A percentile compares a stretch with the other conserved stretches of the same genome.
These are phyloP conservation scores for Pithys albifrons DNA, from an alignment of 2,113 vertebrate species.

Conservation along the genomic window DNA sequence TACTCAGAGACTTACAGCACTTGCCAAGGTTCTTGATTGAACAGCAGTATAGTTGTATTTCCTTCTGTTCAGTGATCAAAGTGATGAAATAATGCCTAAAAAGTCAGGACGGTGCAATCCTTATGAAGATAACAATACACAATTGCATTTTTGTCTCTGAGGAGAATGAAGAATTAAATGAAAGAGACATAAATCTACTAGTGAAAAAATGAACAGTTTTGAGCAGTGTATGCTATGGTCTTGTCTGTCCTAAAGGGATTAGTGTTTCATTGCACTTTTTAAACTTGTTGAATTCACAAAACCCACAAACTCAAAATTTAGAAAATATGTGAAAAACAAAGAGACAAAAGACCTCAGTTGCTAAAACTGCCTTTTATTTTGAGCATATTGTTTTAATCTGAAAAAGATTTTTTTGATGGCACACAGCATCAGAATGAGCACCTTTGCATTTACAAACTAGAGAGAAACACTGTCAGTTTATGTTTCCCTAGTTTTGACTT, in stretches of 20 bases:
- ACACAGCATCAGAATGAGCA: constrained; percentile 31
- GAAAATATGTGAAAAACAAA: background rate
- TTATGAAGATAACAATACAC: background rate
- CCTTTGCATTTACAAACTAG: constrained; percentile 17
- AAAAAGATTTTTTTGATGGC: constrained; percentile 34
- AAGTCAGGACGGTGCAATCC: background rate
- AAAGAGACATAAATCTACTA: background rate
- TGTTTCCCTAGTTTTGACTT: background rate
- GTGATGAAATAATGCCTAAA: background rate
- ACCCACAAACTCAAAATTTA: background rate
- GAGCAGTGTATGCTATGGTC: background rate
- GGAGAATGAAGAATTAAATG: background rate
- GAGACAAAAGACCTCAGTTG: background rate
- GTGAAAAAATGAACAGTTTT: background rate
- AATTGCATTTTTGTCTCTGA: background rate
- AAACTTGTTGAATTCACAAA: background rate
- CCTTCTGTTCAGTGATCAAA: background rate
- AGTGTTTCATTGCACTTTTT: background rate
- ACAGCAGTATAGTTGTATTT: background rate
- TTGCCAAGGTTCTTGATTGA: background rate
- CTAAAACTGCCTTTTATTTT: constrained; percentile 35
- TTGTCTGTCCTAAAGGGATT: background rate
- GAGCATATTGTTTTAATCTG: constrained; percentile 7
- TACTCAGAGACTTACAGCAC: background rate
- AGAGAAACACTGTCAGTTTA: background rate